Evolutionary conservation across 2,888 invertebrate genomes (phyloP).

Genomic region (Protula sp.): DNA sequence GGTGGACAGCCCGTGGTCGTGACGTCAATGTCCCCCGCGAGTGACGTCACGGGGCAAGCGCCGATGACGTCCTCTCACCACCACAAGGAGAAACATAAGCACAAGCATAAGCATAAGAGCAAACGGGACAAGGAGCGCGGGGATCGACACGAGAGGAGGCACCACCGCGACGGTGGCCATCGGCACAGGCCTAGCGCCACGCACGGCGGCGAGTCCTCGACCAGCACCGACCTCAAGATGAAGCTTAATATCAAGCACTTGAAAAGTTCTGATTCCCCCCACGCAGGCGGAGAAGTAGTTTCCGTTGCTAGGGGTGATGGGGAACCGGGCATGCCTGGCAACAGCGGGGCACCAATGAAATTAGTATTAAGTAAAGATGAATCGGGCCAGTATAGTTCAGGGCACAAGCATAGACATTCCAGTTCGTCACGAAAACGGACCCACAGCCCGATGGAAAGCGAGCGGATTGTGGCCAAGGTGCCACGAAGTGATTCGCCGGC

Average conservation of each 20-base stretch:
- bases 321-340: not conserved
- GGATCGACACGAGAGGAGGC: no score
- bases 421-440: not conserved
- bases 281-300: not conserved
- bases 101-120: not conserved
- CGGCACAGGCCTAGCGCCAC: not conserved
- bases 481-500: not conserved
- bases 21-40: not conserved
- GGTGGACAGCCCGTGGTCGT: not conserved
- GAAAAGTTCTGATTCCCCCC: not conserved
- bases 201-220: not conserved
- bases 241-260: not conserved
- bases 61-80: not conserved
- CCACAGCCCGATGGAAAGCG: not conserved
- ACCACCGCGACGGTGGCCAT: not conserved
- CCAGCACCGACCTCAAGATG: not conserved
- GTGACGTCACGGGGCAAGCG: not conserved
- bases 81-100: not conserved
- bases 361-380: not conserved
- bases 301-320: not conserved
- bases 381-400: not conserved
- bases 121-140: no score
- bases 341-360: not conserved
- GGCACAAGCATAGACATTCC: not conserved
- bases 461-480: not conserved